A percentile compares a stretch with the other conserved stretches of the same genome.
These are phyloP conservation scores for Xanthia togata DNA, from an alignment of 2,888 invertebrate genomes.

Conservation along the genomic window DNA sequence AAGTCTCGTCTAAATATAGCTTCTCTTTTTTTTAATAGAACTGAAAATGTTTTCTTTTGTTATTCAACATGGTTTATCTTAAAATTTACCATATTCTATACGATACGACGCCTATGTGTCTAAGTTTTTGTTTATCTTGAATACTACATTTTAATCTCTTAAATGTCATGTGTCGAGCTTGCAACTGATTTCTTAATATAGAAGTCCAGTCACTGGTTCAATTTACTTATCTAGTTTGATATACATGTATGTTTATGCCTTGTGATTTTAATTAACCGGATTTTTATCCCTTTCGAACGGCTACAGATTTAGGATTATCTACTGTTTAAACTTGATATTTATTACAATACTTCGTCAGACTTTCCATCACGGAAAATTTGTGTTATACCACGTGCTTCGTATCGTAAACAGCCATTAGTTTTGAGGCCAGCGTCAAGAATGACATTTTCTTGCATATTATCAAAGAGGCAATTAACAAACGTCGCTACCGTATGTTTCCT, in stretches of 20 bases:
- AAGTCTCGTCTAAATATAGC: slow-evolving; percentile 45
- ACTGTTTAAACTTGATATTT: slow-evolving; percentile 31
- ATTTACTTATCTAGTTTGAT: slow-evolving; percentile 50
- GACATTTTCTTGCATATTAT: slow-evolving; percentile 64
- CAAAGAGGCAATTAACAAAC: slow-evolving; percentile 63
- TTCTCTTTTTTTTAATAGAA: slow-evolving; percentile 30
- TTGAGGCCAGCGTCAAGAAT: slow-evolving; percentile 73
- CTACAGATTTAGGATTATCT: slow-evolving; percentile 24
- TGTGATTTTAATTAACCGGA: slow-evolving; percentile 50
- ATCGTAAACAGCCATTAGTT: slow-evolving; percentile 71
- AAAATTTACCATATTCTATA: slow-evolving; percentile 18
- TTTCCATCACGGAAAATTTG: slow-evolving; percentile 73
- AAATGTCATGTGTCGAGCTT: slow-evolving; percentile 48
- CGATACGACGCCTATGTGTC: slow-evolving; percentile 29
- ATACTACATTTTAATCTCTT: slow-evolving; percentile 44
- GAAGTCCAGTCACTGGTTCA: slow-evolving; percentile 37
- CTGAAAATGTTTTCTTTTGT: slow-evolving; percentile 6
- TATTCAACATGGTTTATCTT: slow-evolving; percentile 18
- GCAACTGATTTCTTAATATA: slow-evolving; percentile 61
- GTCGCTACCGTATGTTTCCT: slow-evolving; percentile 31
- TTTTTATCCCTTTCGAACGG: slow-evolving; percentile 35
- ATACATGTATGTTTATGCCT: slow-evolving; percentile 41
- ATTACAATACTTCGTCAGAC: slow-evolving; percentile 21
- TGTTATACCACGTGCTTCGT: slow-evolving; percentile 66
- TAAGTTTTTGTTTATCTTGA: slow-evolving; percentile 43